Conservation (phyloP, 1,140 invertebrate species). For the Drusus annulatus region DNA sequence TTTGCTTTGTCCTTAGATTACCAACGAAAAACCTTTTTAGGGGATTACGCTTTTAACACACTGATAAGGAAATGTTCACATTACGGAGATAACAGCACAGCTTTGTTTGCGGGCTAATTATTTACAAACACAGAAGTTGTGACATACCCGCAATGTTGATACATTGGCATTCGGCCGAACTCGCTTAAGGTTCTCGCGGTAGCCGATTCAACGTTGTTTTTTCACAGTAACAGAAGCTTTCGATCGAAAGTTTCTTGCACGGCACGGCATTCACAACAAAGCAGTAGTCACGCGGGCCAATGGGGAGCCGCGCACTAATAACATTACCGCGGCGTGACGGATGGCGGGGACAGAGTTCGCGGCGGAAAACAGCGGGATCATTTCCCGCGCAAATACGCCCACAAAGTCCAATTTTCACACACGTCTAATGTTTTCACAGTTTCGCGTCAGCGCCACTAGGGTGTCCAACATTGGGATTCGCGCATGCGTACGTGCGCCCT, state of each 20-base stretch:
- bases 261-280: conserved; percentile 16
- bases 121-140: conserved; percentile 12
- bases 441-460: conserved; percentile 24
- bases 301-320: conserved; percentile 23
- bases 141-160: neutral
- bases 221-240: conserved; percentile 23
- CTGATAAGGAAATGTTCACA: conserved; percentile 24
- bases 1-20: no score
- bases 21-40: no score
- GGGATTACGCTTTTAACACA: conserved; percentile 5
- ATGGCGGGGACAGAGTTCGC: neutral
- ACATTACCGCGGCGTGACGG: conserved; percentile 1
- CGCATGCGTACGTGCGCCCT: conserved; percentile 34
- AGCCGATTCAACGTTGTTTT: no score
- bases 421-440: conserved; percentile 37
- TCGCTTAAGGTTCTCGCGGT: neutral
- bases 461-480: conserved; percentile 2
- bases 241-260: conserved; percentile 41
- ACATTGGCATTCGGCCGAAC: neutral
- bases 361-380: neutral
- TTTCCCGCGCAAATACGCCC: conserved; percentile 38
- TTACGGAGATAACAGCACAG: neutral
- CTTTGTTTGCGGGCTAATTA: neutral
- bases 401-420: conserved; percentile 34
- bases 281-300: conserved; percentile 26